A percentile compares a stretch with the other conserved stretches of the same genome.
Conservation (phyloP, 2,113 vertebrate species). For the Odocoileus hemionus region DNA sequence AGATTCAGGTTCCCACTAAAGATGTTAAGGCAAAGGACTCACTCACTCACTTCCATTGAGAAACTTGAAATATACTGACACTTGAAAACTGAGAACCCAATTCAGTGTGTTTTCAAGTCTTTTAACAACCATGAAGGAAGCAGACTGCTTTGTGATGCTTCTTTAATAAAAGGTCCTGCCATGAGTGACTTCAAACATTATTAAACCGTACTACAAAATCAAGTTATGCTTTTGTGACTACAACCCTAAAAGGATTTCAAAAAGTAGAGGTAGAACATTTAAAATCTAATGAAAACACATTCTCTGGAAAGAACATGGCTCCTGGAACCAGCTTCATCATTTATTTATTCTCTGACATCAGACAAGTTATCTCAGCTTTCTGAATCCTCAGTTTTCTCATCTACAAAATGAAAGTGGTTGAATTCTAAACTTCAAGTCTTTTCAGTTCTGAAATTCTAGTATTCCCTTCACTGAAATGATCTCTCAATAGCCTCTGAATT, state of each 20-base stretch:
- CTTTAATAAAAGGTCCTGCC: slow-evolving; percentile 41
- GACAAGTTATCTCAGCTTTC: neutral
- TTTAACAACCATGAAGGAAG: slow-evolving; percentile 28
- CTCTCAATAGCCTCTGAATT: slow-evolving; percentile 15
- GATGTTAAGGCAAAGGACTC: slow-evolving; percentile 16
- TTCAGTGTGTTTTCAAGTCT: slow-evolving; percentile 26
- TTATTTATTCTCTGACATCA: slow-evolving; percentile 19
- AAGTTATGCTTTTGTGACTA: neutral
- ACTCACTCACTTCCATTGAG: neutral
- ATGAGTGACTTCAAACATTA: neutral
- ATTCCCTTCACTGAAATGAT: slow-evolving; percentile 1
- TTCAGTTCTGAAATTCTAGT: neutral
- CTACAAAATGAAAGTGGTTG: neutral
- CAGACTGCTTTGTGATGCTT: neutral
- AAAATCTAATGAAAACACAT: neutral
- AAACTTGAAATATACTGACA: slow-evolving; percentile 44
- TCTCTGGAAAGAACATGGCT: neutral
- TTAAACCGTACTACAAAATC: neutral
- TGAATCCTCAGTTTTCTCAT: neutral
- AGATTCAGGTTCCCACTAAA: neutral
- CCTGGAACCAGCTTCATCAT: neutral
- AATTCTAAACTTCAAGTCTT: neutral
- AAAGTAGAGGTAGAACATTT: neutral
- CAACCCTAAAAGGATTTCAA: slow-evolving; percentile 1
- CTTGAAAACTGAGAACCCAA: slow-evolving; percentile 12